Evolutionary conservation across 2,888 invertebrate species (phyloP), one percentile per base, ranked within the genome.

Genomic region (Mystacides longicornis): DNA sequence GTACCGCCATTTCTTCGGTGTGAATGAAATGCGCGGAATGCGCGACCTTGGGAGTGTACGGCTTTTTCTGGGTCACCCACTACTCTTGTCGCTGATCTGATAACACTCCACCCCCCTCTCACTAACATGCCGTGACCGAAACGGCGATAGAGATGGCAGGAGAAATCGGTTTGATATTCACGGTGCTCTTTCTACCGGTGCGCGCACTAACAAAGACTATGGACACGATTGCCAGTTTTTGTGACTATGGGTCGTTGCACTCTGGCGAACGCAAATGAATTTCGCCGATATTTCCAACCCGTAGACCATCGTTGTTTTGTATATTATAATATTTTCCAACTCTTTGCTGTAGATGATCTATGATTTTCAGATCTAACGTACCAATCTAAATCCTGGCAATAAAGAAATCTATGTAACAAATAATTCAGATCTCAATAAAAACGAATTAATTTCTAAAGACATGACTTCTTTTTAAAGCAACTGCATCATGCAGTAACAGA

Each of bases 1-100:
- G 55, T 23, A 37, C 45, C 18, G 54, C 49, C 57, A 56, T 57
- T 55, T 55, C 52, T 55, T 54, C 59, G 52, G 49, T 55, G 57
- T 58, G 63, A 61, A 61, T 61, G 61, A 59, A 59, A 59, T 54
- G 59, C 47, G 20, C 43, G 59, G 61, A 61, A 61, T 61, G 61
- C 59, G 57, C 57, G 61, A 59, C 61, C 61, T 61, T 61, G 61
- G 59, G 49, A 52, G 48, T 31, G 52, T 23, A n/a, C n/a, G n/a
- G 14, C 37, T 37, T 37, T 57, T 57, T 57, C 57, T 57, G 49
- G 57, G 57, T 57, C 57, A 49, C 45, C 45, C 45, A 20, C 37
- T 37, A 37, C 37, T 37, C 37, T 37, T 37, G 37, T 14, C 37
- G 16, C 37, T 37, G 37, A 37, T 37, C 37, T 37, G 37, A 37